Conservation (phyloP, 2,113 vertebrate genomes). For the Plectropomus leopardus region DNA sequence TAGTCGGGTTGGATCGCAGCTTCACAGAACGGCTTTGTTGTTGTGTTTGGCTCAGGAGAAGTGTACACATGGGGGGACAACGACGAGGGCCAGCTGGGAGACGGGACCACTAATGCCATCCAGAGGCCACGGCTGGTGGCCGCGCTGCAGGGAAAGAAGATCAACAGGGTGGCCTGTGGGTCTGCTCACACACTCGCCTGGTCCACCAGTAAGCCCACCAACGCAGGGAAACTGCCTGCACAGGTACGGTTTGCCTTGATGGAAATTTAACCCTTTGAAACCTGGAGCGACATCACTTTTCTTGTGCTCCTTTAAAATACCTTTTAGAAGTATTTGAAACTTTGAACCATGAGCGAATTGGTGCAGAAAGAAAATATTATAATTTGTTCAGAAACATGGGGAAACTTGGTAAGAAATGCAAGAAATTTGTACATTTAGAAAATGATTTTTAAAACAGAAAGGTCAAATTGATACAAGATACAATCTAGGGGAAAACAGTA, state of each 20-base stretch:
- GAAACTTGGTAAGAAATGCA: too few relatives aligned
- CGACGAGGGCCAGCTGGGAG: conserved; percentile 97
- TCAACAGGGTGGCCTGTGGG: conserved; percentile 97
- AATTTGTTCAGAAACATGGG: too few relatives aligned
- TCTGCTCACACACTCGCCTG: conserved; percentile 98
- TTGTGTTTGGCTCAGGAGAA: conserved; percentile 87
- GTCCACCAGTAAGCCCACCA: conserved; percentile 98
- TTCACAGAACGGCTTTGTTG: conserved; percentile 13
- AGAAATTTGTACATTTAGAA: too few relatives aligned
- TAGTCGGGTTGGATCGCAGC: conserved; percentile 1
- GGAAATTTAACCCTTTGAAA: too few relatives aligned
- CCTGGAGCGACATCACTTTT: too few relatives aligned
- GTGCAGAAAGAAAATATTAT: too few relatives aligned
- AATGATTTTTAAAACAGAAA: too few relatives aligned
- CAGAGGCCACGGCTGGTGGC: conserved; percentile 96
- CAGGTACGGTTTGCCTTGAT: conserved; percentile 85
- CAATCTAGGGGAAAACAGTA: too few relatives aligned
- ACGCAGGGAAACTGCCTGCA: conserved; percentile 94
- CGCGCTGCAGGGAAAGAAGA: conserved; percentile 98
- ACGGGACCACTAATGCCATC: conserved; percentile 98
- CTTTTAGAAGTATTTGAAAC: too few relatives aligned
- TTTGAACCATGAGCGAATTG: too few relatives aligned
- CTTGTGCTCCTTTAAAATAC: too few relatives aligned
- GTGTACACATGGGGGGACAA: conserved; percentile 99
- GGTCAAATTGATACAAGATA: too few relatives aligned